Conservation (phyloP, 1,140 invertebrate species). For the Diachasmimorpha longicaudata region DNA sequence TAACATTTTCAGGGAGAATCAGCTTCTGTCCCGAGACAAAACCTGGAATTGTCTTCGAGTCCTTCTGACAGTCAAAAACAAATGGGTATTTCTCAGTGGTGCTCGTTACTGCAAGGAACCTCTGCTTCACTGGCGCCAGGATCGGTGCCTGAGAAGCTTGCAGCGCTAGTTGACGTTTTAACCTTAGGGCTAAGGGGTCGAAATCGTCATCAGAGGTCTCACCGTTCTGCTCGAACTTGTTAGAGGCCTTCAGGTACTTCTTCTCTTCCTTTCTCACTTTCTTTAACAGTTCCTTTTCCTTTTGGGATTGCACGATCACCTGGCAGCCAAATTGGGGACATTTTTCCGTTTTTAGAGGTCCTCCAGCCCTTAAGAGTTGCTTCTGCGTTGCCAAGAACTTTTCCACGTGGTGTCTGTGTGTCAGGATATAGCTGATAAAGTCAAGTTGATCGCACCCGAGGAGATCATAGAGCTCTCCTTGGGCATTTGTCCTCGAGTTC, state of each 20-base stretch:
- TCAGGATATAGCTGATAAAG: constrained; percentile 79
- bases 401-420: constrained; percentile 71
- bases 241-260: constrained; percentile 71
- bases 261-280: constrained; percentile 90
- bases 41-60: constrained; percentile 73
- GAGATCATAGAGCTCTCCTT: constrained; percentile 88
- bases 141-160: constrained; percentile 54
- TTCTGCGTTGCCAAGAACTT: constrained; percentile 44
- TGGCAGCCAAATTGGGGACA: constrained; percentile 72
- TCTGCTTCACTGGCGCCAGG: constrained; percentile 43
- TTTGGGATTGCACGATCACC: constrained; percentile 83
- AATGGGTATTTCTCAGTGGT: constrained; percentile 76
- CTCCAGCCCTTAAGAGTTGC: constrained; percentile 47
- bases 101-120: constrained; percentile 37
- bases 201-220: constrained; percentile 65
- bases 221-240: constrained; percentile 60
- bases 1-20: constrained; percentile 78
- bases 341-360: constrained; percentile 34
- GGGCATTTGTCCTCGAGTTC: constrained; percentile 74
- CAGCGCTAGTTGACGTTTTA: constrained; percentile 61
- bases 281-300: constrained; percentile 83
- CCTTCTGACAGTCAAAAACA: constrained; percentile 80
- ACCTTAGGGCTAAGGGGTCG: constrained; percentile 53
- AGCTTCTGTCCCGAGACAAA: constrained; percentile 83
- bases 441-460: constrained; percentile 88